phyloP scores from a whole-genome alignment of 2,888 invertebrate species.

The Trissonchulus sp. region DNA sequence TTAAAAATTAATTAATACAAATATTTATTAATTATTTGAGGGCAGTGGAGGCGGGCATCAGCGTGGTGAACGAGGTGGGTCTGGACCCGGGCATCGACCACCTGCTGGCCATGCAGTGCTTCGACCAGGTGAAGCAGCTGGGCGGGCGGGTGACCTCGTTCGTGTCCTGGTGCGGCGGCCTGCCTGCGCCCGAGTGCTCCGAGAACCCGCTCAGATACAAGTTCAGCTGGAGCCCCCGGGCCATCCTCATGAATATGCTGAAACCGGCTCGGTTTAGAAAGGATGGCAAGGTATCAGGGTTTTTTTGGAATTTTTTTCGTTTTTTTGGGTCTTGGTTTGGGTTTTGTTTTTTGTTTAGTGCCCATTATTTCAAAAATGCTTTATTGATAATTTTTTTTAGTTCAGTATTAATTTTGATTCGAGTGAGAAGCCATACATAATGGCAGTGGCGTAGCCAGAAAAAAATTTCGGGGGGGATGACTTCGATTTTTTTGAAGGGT shows the following conservation, averaged over 20 bases:
- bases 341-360: too few species aligned
- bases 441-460: too few species aligned
- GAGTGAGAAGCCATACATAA: too few species aligned
- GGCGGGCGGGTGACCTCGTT: slow-evolving; percentile 90
- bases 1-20: too few species aligned
- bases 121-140: slow-evolving; percentile 72
- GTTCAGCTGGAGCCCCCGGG: slow-evolving; percentile 94
- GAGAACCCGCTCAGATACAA: slow-evolving; percentile 64
- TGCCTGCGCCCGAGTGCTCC: slow-evolving; percentile 93
- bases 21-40: slow-evolving; percentile 58
- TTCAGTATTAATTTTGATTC: too few species aligned
- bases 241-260: slow-evolving; percentile 80
- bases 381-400: too few species aligned
- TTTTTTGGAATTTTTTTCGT: too few species aligned
- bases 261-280: slow-evolving; percentile 79
- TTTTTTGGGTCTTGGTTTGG: neutral
- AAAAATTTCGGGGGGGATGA: too few species aligned
- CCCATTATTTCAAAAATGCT: too few species aligned
- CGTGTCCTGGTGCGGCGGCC: slow-evolving; percentile 89
- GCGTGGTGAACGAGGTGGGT: slow-evolving; percentile 91
- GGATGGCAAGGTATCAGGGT: slow-evolving; percentile 65
- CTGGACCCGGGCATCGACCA: slow-evolving; percentile 99
- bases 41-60: slow-evolving; percentile 79
- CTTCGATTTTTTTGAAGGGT: too few species aligned
- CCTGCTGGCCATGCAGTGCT: slow-evolving; percentile 88